Base-by-base conservation (phyloP, 1,140 invertebrate genomes). In the Ceratitis capitata region DNA sequence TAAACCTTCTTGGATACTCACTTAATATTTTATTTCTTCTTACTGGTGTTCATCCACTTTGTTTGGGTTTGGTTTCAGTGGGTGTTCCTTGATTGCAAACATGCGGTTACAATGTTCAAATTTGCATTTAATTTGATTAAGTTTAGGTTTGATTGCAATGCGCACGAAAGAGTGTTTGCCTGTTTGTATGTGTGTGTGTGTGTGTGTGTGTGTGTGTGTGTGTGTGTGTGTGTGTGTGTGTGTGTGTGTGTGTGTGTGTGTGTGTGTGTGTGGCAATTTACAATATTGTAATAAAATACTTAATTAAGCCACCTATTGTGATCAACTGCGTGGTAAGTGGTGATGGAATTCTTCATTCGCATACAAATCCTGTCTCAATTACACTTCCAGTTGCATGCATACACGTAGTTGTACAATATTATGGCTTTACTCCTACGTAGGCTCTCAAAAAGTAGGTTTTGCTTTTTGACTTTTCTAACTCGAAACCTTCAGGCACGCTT, bases 41-140 rank as follows among this genome's bases (percentile, higher is more conserved):
- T 19, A 32, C 19, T 45, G 7, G n/a, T 61, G 16, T 19, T 45
- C 23, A 26, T 45, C n/a, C 19, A 7, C 23, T 78, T 14, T 19
- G 69, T n/a, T 45, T n/a, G 39, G 39, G 16, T 78, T 78, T 45
- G 69, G 69, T 45, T 78, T 47, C 69, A 26, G 69, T 78, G 69
- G 69, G 69, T 78, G 69, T 78, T 78, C 45, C 42, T 78, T 78
- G 69, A 78, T 78, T 78, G 69, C 69, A 12, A 78, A 78, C 69
- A 78, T 78, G 69, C 69, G 69, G 69, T 78, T 78, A 78, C 69
- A 78, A 78, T 78, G 69, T 78, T 78, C 69, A 78, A 78, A 78
- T 78, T 78, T 78, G 69, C 69, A 78, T 78, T 78, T 78, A 78
- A 78, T 78, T 78, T 78, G 69, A 78, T 78, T 78, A 78, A 78